Evolutionary conservation across 2,113 vertebrate genomes (phyloP).

Genomic region (Sander lucioperca): DNA sequence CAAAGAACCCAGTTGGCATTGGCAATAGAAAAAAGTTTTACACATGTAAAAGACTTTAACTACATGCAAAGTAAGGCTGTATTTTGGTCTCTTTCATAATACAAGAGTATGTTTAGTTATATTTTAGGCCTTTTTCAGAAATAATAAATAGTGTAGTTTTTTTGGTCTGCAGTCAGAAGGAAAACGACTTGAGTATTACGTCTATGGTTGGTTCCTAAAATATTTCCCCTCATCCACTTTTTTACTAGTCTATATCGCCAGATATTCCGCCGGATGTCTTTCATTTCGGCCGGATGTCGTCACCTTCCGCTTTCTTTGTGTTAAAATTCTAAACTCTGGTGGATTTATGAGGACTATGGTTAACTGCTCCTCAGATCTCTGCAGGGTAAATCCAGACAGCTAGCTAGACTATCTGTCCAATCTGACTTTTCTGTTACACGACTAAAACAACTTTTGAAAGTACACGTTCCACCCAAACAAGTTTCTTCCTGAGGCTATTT

Average conservation of each 20-base stretch:
- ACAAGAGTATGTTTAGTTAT: background rate
- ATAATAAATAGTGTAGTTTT: background rate
- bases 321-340: too few species aligned
- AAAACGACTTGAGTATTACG: background rate
- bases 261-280: too few species aligned
- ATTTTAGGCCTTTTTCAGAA: background rate
- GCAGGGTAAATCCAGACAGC: too few species aligned
- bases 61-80: background rate
- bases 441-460: too few species aligned
- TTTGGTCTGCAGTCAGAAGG: background rate
- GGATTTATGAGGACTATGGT: too few species aligned
- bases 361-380: too few species aligned
- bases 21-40: background rate
- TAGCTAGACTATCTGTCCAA: too few species aligned
- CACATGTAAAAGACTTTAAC: background rate
- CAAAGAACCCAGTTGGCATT: background rate
- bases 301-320: too few species aligned
- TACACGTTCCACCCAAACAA: too few species aligned
- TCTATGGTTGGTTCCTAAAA: background rate
- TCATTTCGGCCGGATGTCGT: too few species aligned
- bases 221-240: background rate
- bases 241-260: background rate
- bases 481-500: too few species aligned
- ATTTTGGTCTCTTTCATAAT: background rate
- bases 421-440: too few species aligned